A percentile compares a stretch with the other conserved stretches of the same genome.
phyloP scores from a whole-genome alignment of 2,888 invertebrate genomes.

The Pelosia muscerda region DNA sequence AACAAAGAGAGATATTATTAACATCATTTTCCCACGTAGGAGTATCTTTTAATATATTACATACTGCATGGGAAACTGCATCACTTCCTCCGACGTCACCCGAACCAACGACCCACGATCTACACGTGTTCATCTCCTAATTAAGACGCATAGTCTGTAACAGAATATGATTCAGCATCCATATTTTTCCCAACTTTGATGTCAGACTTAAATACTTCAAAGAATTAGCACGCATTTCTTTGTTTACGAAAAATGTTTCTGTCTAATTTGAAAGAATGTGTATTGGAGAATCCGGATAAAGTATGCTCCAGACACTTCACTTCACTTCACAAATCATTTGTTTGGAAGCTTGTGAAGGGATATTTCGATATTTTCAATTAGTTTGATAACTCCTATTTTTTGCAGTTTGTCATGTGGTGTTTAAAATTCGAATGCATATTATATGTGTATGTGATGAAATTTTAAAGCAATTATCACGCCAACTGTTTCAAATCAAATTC shows the following conservation, averaged over 20 bases:
- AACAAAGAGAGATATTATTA: background rate
- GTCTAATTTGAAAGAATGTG: conserved; percentile 21
- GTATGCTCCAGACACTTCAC: background rate
- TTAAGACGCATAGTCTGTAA: conserved; percentile 29
- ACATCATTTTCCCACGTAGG: conserved; percentile 28
- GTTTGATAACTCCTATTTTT: too few species aligned
- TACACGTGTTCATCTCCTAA: conserved; percentile 40
- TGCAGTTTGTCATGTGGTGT: too few species aligned
- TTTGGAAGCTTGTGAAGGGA: background rate
- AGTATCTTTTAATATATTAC: conserved; percentile 33
- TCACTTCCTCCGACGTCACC: conserved; percentile 66
- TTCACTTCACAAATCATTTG: background rate
- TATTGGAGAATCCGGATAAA: conserved; percentile 13
- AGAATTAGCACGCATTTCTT: conserved; percentile 32
- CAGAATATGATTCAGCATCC: conserved; percentile 21
- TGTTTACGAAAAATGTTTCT: conserved; percentile 26
- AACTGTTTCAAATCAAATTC: too few species aligned
- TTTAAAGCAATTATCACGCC: too few species aligned
- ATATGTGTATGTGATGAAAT: too few species aligned
- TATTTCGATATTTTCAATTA: background rate
- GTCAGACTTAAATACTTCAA: conserved; percentile 26
- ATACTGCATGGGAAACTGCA: conserved; percentile 63
- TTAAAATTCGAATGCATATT: too few species aligned
- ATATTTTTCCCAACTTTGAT: conserved; percentile 25
- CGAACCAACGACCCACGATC: conserved; percentile 22